Conservation (phyloP, 2,797 vertebrate species). For the Trichosurus vulpecula region DNA sequence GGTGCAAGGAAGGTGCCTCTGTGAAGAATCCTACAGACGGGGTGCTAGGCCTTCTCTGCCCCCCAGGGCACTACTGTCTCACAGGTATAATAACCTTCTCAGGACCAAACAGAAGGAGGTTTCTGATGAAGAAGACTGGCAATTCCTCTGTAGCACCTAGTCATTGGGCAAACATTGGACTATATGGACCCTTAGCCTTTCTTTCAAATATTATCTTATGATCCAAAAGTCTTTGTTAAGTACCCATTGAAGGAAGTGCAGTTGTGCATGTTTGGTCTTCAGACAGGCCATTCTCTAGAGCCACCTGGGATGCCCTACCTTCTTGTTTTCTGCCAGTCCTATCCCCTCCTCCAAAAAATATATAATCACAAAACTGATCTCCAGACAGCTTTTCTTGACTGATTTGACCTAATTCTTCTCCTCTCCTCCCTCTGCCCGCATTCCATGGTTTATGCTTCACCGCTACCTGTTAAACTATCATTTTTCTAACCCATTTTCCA, state of each 20-base stretch:
- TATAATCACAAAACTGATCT: neutral
- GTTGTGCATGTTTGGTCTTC: neutral
- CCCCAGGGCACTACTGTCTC: conserved; percentile 91
- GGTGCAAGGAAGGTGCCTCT: conserved; percentile 88
- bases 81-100: conserved; percentile 81
- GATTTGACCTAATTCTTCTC: neutral
- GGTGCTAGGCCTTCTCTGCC: conserved; percentile 87
- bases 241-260: neutral
- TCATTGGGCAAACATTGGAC: neutral
- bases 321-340: neutral
- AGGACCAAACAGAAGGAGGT: too few relatives aligned
- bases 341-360: neutral
- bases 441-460: neutral
- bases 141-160: neutral
- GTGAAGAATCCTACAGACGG: conserved; percentile 86
- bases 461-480: neutral
- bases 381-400: neutral
- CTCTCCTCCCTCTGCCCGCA: neutral
- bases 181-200: neutral
- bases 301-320: neutral
- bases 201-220: neutral
- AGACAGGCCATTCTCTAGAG: neutral
- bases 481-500: neutral
- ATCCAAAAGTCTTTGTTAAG: neutral
- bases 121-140: too few relatives aligned